phyloP scores from a whole-genome alignment of 2,888 invertebrate species.

The Koerneria pararmatus region DNA sequence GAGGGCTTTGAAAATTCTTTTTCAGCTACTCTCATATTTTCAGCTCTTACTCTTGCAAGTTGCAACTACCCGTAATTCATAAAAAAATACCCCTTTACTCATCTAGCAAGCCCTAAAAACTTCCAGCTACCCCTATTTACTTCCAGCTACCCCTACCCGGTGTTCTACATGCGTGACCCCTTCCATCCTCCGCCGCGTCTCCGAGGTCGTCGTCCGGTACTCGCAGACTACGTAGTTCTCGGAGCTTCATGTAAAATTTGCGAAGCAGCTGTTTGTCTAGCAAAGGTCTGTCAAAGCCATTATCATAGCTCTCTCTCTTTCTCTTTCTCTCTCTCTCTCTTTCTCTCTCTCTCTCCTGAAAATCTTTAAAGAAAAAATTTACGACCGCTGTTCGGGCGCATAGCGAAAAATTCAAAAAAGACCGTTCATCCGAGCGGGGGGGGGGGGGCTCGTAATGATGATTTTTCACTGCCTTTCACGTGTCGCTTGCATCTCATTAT shows the following conservation, averaged over 20 bases:
- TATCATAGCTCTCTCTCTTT: neutral
- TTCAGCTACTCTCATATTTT: too few species aligned
- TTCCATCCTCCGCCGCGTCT: slow-evolving; percentile 37
- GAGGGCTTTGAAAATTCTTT: too few species aligned
- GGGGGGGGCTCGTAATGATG: too few species aligned
- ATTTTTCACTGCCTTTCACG: too few species aligned
- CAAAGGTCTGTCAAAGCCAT: slow-evolving; percentile 25
- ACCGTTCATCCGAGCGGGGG: too few species aligned
- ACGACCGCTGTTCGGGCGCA: neutral
- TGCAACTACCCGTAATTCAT: too few species aligned
- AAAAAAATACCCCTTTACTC: neutral
- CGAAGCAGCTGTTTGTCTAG: slow-evolving; percentile 34
- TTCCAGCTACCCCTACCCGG: slow-evolving; percentile 37
- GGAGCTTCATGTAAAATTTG: slow-evolving; percentile 38
- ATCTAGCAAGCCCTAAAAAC: neutral
- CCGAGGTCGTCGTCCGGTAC: slow-evolving; percentile 31
- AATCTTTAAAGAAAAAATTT: neutral
- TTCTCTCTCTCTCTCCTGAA: neutral
- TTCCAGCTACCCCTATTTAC: neutral
- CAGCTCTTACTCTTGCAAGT: too few species aligned
- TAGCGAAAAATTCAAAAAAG: too few species aligned
- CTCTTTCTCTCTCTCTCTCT: neutral
- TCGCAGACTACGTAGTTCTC: slow-evolving; percentile 40
- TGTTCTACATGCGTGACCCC: slow-evolving; percentile 43
- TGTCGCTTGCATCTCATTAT: too few species aligned